Base-by-base conservation (phyloP, 1,140 invertebrate species). In the Berghia stephanieae region DNA sequence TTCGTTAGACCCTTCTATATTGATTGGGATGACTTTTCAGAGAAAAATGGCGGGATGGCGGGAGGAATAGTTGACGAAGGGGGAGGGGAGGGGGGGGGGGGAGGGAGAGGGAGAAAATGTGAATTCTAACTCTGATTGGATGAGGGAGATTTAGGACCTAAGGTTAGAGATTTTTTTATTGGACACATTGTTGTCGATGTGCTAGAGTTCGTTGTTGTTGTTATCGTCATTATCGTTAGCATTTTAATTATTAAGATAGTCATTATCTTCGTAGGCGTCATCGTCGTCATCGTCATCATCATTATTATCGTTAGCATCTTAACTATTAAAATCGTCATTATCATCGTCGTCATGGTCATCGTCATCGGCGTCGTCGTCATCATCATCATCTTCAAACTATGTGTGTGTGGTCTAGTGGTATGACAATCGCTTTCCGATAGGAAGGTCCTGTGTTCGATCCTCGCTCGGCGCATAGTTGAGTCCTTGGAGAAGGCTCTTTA, bases 71-170 rank as follows among this genome's bases (percentile, higher is more conserved):
- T 16, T 21, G n/a, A 42, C 1, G n/a, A 70, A n/a, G n/a, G 74
- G 46, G 74, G 44, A 18, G 63, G 60, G 63, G 43, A 18, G 60
- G 74, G 46, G 74, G 44, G 63, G 40, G 46, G 44, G 55, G 21
- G 67, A 44, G 27, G 18, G 63, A 71, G 74, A 75, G 63, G 44
- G 68, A 75, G 74, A 43, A 10, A 27, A 8, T 16, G 8, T n/a
- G 57, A 63, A 63, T 31, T 63, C 21, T 8, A 8, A 8, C 21
- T 13, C 57, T 10, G 27, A 63, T 18, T 63, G 8, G 8, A 27
- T 6, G 18, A 13, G 27, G 13, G 46, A n/a, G 46, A 13, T n/a
- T 49, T 49, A 49, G 13, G n/a, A n/a, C 10, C 10, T 13, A 1
- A 63, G 4, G 16, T 31, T 1, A 13, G 34, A 1, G n/a, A 63